Evolutionary conservation across 2,797 vertebrate species (phyloP).

Genomic region (Helicolenus hilgendorfi): DNA sequence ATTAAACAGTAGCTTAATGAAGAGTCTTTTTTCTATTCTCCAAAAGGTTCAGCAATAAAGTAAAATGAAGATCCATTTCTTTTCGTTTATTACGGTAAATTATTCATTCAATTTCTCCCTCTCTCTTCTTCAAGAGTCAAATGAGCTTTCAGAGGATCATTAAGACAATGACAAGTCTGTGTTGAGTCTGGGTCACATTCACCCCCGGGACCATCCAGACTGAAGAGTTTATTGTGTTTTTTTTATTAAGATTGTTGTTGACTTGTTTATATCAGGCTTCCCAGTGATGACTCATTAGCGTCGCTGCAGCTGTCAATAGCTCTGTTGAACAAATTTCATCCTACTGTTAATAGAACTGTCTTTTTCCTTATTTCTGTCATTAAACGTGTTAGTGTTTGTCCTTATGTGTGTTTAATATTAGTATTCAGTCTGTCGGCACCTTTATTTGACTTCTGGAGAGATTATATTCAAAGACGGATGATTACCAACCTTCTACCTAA

Average conservation of each 20-base stretch:
- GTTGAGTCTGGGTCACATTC: conserved; percentile 47
- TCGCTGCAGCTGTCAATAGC: conserved; percentile 6
- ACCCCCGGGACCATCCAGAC: conserved; percentile 19
- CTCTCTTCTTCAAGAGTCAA: conserved; percentile 85
- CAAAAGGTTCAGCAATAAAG: conserved; percentile 90
- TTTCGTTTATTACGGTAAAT: conserved; percentile 92
- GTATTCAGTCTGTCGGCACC: background rate
- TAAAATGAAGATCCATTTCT: conserved; percentile 93
- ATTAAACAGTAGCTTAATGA: conserved; percentile 90
- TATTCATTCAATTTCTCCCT: conserved; percentile 87
- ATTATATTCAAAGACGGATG: background rate
- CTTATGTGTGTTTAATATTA: background rate
- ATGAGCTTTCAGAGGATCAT: conserved; percentile 78
- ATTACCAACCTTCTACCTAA: background rate
- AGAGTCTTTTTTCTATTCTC: conserved; percentile 88
- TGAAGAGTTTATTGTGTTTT: background rate
- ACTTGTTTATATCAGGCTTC: conserved; percentile 27
- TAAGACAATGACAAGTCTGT: conserved; percentile 44
- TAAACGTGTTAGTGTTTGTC: background rate
- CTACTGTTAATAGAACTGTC: background rate
- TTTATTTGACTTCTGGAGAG: background rate
- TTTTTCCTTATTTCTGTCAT: conserved; percentile 6
- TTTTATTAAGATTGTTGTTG: conserved; percentile 21
- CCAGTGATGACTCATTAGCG: conserved; percentile 37
- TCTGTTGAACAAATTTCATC: conserved; percentile 1